These are phyloP conservation scores for Athalia rosae DNA, from an alignment of 2,888 invertebrate genomes.

Conservation along the genomic window DNA sequence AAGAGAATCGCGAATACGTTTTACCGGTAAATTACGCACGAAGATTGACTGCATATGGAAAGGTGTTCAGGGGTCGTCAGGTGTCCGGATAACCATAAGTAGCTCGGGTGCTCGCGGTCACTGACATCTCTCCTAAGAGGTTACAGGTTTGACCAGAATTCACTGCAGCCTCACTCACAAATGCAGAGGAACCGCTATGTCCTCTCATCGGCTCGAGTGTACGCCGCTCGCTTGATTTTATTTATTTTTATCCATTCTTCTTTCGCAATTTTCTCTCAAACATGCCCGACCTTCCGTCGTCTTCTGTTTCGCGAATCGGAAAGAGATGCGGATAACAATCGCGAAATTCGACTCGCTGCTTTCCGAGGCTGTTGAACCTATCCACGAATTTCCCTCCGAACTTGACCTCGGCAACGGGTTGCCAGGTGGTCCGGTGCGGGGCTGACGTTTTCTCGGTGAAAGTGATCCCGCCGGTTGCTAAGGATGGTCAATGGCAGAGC, in stretches of 20 bases:
- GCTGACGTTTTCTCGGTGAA: slow-evolving; percentile 23
- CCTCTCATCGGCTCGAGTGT: slow-evolving; percentile 8
- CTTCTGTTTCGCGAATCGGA: too few species aligned
- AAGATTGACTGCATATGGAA: slow-evolving; percentile 48
- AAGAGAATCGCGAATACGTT: slow-evolving; percentile 51
- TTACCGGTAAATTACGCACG: slow-evolving; percentile 55
- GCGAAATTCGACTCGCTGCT: background rate
- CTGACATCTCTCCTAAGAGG: slow-evolving; percentile 61
- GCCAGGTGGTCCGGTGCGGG: slow-evolving; percentile 17
- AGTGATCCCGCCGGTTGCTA: slow-evolving; percentile 36
- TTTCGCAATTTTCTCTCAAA: background rate
- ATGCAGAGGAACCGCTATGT: slow-evolving; percentile 61
- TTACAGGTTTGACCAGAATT: slow-evolving; percentile 69
- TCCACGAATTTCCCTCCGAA: slow-evolving; percentile 15
- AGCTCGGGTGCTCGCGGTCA: slow-evolving; percentile 59
- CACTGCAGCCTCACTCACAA: slow-evolving; percentile 57
- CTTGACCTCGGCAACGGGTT: slow-evolving; percentile 41
- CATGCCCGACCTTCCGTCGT: background rate
- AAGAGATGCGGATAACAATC: background rate
- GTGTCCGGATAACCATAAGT: slow-evolving; percentile 8
- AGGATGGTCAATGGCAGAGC: slow-evolving; percentile 35
- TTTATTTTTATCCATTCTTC: slow-evolving; percentile 43
- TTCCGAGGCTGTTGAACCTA: slow-evolving; percentile 29
- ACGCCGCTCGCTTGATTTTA: background rate
- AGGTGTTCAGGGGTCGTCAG: slow-evolving; percentile 22